Evolutionary conservation across 2,888 invertebrate genomes (phyloP), one percentile per base, ranked within the genome.

Genomic region (Mythimna lalbum): DNA sequence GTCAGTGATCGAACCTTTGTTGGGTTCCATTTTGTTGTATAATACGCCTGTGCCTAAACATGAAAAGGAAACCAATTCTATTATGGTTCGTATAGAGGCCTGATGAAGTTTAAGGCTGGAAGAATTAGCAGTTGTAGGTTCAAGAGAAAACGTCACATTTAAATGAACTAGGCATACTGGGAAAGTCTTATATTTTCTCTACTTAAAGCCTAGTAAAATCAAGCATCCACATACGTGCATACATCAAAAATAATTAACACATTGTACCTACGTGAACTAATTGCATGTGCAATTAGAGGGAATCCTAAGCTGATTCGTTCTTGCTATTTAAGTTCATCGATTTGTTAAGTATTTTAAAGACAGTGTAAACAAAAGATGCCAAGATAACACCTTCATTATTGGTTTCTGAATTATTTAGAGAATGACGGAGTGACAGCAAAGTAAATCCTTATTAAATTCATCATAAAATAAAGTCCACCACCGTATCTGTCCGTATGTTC

Each of bases 1-100:
- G 59, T 66, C 59, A 69, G 63, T 68, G 31, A 55, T 62, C 33
- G n/a, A 79, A 70, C 49, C 57, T 63, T 72, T 72, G 55, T 61
- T 63, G 14, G 31, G 14, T 60, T 52, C 5, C 6, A 69, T 69
- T 61, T 63, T 69, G 27, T 68, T 55, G 50, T 49, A 39, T 43
- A 39, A 49, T 43, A 39, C 23, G 2, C 0, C 1, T 36, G 27
- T 33, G 12, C 27, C 12, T 70, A 27, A 21, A 50, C 49, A 17
- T 77, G 27, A 57, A 61, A 65, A 9, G 47, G 7, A 53, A 65
- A 53, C 19, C n/a, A 17, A 43, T 57, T 53, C 23, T 52, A 33
- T 17, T 2, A 27, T 19, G 43, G 23, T n/a, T 36, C 4, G 36
- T 23, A 17, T 50, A 27, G 7, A 9, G 36, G 47, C 23, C n/a